These are phyloP conservation scores for Formica exsecta DNA, from an alignment of 1,140 invertebrate genomes.

Conservation along the genomic window DNA sequence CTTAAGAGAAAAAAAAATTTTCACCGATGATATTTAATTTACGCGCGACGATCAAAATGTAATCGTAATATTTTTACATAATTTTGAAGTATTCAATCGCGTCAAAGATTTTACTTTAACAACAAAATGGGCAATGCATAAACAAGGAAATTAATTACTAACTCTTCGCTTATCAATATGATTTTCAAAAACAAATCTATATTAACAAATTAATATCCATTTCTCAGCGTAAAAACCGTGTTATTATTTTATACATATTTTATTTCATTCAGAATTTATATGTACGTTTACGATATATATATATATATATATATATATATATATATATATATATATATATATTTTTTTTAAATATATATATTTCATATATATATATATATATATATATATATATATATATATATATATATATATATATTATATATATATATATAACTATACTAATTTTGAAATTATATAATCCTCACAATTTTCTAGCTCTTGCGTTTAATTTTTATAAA, in stretches of 20 bases:
- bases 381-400: too few species aligned
- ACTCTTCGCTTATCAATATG: neutral
- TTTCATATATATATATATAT: too few species aligned
- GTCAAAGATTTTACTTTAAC: neutral
- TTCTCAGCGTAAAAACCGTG: neutral
- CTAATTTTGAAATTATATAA: neutral
- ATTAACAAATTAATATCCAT: neutral
- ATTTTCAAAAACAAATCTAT: conserved; percentile 4
- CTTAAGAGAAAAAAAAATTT: too few species aligned
- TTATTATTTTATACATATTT: neutral
- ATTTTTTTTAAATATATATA: too few species aligned
- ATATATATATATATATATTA: too few species aligned
- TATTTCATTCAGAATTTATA: neutral
- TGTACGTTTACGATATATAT: neutral
- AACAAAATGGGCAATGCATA: neutral
- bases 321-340: neutral
- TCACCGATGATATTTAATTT: neutral
- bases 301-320: neutral
- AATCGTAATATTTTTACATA: neutral
- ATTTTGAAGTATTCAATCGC: neutral
- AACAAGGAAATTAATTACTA: neutral
- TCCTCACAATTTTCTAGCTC: neutral
- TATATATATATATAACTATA: neutral
- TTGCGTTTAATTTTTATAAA: neutral
- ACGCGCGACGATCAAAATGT: neutral